Conservation (phyloP, 53 echinoderm and acorn worm genomes). For the Glandiceps talaboti region DNA sequence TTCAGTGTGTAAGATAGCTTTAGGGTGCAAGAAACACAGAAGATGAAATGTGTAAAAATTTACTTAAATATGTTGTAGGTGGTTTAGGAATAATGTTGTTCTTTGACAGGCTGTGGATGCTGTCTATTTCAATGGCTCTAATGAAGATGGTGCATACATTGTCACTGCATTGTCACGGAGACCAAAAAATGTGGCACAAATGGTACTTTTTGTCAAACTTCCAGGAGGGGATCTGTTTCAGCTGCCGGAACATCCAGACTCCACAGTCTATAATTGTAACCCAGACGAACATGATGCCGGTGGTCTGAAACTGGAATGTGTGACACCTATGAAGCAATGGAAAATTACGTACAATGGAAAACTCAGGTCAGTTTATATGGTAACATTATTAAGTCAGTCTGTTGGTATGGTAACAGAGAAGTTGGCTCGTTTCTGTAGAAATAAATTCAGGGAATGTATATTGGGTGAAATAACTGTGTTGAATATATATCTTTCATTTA, state of each 20-base stretch:
- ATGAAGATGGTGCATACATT: slow-evolving; percentile 26
- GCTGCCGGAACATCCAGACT: slow-evolving; percentile 15
- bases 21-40: no score
- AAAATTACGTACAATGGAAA: slow-evolving; percentile 19
- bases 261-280: slow-evolving; percentile 8
- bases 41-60: no score
- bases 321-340: slow-evolving; percentile 24
- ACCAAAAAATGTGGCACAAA: slow-evolving; percentile 19
- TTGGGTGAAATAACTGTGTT: no score
- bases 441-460: no score
- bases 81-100: no score
- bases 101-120: slow-evolving; percentile 26
- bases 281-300: slow-evolving; percentile 18
- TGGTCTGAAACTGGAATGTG: slow-evolving; percentile 13
- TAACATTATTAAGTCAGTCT: no score
- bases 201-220: slow-evolving; percentile 12
- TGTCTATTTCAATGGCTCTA: slow-evolving; percentile 29
- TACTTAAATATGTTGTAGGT: no score
- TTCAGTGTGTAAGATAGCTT: no score
- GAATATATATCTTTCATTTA: no score
- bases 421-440: no score
- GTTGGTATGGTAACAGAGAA: no score
- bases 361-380: slow-evolving; percentile 18
- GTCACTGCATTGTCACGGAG: slow-evolving; percentile 23
- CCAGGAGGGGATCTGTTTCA: slow-evolving; percentile 15